Conservation (phyloP, 2,797 vertebrate species). For the Picus viridis region DNA sequence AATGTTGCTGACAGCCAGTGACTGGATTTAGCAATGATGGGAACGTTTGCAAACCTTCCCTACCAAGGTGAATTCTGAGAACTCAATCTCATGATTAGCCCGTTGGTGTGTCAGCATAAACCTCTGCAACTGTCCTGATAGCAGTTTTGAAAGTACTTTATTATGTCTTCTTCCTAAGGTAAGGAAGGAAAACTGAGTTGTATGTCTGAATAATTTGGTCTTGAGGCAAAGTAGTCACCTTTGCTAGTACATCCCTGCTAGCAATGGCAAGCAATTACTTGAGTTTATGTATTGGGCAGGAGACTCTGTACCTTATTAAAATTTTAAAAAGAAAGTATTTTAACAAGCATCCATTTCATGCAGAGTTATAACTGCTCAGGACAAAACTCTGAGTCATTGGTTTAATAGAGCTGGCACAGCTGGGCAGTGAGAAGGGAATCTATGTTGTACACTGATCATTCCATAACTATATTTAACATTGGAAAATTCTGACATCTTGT, state of each 20-base stretch:
- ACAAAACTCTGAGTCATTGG: not conserved
- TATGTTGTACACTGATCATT: not conserved
- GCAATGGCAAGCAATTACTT: not conserved
- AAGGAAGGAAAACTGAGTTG: not conserved
- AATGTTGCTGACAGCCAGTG: slow-evolving; percentile 20
- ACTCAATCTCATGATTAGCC: not conserved
- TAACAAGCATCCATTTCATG: not conserved
- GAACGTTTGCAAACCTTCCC: not conserved
- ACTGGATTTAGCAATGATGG: not conserved
- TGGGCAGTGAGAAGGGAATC: not conserved
- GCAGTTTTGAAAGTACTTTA: slow-evolving; percentile 31
- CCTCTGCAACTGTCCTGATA: slow-evolving; percentile 4
- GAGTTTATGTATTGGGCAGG: not conserved
- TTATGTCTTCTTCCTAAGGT: not conserved
- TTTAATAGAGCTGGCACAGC: not conserved
- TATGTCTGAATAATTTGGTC: slow-evolving; percentile 1
- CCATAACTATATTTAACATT: not conserved
- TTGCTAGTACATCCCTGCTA: not conserved
- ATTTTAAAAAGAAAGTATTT: too few relatives aligned
- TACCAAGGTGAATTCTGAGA: not conserved
- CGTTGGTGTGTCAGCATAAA: slow-evolving; percentile 4
- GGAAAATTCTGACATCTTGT: slow-evolving; percentile 14
- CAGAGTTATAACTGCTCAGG: not conserved
- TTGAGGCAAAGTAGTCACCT: not conserved
- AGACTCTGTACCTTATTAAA: not conserved